Percentiles rank a stretch among this genome's conserved stretches.
These are phyloP conservation scores for Pristionchus entomophagus DNA, from an alignment of 2,888 invertebrate species.

Conservation along the genomic window DNA sequence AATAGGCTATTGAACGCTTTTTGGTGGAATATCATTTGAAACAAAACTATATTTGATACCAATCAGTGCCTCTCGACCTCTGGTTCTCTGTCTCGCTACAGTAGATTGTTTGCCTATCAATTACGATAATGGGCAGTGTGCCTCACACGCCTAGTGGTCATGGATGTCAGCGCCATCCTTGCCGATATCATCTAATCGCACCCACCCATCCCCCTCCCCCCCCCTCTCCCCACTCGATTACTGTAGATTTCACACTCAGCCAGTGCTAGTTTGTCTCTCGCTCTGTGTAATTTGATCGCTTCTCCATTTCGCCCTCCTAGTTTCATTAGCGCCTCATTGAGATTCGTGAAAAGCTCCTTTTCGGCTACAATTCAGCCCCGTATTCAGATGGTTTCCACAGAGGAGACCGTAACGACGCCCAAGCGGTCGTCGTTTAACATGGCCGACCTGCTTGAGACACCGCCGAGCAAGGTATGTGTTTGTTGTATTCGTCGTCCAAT, in stretches of 20 bases:
- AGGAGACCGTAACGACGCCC: conserved; percentile 14
- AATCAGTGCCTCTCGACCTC: conserved; percentile 15
- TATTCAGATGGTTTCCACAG: conserved; percentile 40
- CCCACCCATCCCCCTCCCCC: neutral
- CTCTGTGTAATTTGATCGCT: neutral
- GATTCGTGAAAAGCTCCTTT: too few relatives aligned
- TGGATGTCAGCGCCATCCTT: neutral
- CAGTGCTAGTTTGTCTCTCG: neutral
- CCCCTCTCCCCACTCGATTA: neutral
- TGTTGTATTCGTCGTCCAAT: too few relatives aligned
- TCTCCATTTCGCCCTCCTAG: neutral
- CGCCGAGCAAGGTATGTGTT: too few relatives aligned
- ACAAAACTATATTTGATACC: too few relatives aligned
- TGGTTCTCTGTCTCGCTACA: neutral
- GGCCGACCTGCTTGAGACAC: neutral
- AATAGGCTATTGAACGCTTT: too few relatives aligned
- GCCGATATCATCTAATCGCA: conserved; percentile 2
- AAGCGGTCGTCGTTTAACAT: conserved; percentile 31
- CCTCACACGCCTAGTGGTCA: neutral
- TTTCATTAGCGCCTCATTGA: neutral
- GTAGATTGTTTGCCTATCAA: conserved; percentile 39
- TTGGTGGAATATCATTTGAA: too few relatives aligned
- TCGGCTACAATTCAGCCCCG: neutral
- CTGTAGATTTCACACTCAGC: neutral
- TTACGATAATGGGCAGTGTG: conserved; percentile 30